These are phyloP conservation scores for Microtus oregoni DNA, from an alignment of 2,113 vertebrate genomes.

Conservation along the genomic window DNA sequence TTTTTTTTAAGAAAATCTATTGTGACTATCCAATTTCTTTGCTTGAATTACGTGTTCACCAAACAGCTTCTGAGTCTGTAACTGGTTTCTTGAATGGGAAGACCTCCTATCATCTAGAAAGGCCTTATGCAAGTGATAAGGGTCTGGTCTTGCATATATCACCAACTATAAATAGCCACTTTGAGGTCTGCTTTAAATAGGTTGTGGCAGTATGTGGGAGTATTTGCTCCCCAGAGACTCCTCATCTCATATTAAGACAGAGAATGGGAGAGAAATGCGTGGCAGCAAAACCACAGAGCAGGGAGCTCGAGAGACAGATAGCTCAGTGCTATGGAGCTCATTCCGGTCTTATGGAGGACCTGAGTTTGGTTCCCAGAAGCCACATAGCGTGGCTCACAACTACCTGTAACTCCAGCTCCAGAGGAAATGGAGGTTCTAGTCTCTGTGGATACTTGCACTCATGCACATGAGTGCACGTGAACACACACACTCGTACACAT, in stretches of 20 bases:
- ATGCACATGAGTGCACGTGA: background rate
- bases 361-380: background rate
- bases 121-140: background rate
- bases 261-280: slow-evolving; percentile 40
- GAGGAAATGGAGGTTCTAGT: background rate
- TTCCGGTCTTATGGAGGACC: background rate
- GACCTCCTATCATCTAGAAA: background rate
- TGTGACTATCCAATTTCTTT: slow-evolving; percentile 10
- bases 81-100: slow-evolving; percentile 14
- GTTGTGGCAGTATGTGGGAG: background rate
- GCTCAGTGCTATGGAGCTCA: background rate
- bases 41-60: background rate
- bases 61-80: slow-evolving; percentile 37
- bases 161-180: slow-evolving; percentile 7
- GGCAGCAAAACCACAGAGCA: slow-evolving; percentile 29
- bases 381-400: background rate
- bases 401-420: background rate
- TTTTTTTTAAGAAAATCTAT: background rate
- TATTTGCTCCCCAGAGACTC: slow-evolving; percentile 33
- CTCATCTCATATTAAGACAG: background rate
- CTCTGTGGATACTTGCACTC: background rate
- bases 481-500: background rate
- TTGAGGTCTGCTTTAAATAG: slow-evolving; percentile 52
- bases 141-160: slow-evolving; percentile 18
- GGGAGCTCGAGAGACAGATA: background rate